Base-by-base conservation (phyloP, 23 tunicate species). In the Ciona savignyi region DNA sequence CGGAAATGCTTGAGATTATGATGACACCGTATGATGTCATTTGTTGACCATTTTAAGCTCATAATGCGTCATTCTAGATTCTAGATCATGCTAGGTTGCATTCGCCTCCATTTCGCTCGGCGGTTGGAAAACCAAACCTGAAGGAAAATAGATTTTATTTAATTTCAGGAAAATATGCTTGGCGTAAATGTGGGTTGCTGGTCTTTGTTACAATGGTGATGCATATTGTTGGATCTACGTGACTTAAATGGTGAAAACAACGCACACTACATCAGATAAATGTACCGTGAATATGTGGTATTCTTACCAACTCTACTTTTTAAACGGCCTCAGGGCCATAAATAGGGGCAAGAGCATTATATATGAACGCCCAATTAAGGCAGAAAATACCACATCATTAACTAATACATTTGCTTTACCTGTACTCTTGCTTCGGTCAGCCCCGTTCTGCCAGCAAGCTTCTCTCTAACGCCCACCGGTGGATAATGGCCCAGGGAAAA, bases 51-150 rank as follows among this genome's bases (percentile, higher is more conserved):
- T n/a, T n/a, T n/a, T n/a, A n/a, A n/a, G n/a, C n/a, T n/a, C n/a
- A n/a, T n/a, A n/a, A n/a, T n/a, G n/a, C n/a, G n/a, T n/a, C n/a
- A n/a, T n/a, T n/a, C n/a, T n/a, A n/a, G n/a, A n/a, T n/a, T n/a
- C n/a, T n/a, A n/a, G n/a, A n/a, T n/a, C 20, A 49, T 15, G 15
- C 20, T 68, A 9, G 27, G 11, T 25, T 28, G 6, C 51, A 69
- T 28, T 11, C 96, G 67, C 0, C 96, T 72, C 89, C 89, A 89
- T 83, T 89, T 89, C 11, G 96, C 96, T 27, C 96, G 68, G 4
- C 96, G 78, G 29, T 89, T 89, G n/a, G 96, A 89, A 83, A 89
- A 89, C 96, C 96, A 89, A 34, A 89, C 96, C 96, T 89, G 29
- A 15, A 19, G 33, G 15, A 11, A 74, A 23, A 25, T 51, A 70